Evolutionary conservation across 2,797 vertebrate genomes (phyloP).

Genomic region (Anguilla pacifica): DNA sequence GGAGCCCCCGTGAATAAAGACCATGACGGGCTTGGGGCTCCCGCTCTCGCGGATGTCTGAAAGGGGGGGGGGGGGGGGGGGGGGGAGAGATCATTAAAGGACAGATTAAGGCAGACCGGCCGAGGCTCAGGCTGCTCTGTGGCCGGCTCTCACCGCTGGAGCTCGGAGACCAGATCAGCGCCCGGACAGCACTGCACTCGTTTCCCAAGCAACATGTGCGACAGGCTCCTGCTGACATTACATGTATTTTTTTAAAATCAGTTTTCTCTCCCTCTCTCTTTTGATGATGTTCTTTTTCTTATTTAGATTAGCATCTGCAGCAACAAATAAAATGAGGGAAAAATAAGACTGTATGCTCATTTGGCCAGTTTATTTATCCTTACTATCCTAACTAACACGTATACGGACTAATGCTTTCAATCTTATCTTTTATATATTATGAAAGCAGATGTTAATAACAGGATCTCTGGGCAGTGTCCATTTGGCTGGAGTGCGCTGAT

Average conservation of each 20-base stretch:
- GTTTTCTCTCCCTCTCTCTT: no score
- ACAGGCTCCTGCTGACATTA: slow-evolving; percentile 52
- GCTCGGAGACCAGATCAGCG: slow-evolving; percentile 52
- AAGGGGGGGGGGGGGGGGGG: slow-evolving; percentile 67
- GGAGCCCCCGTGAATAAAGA: slow-evolving; percentile 97
- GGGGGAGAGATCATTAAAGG: slow-evolving; percentile 59
- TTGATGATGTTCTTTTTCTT: not conserved
- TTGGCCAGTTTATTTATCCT: not conserved
- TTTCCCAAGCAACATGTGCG: slow-evolving; percentile 58
- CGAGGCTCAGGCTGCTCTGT: slow-evolving; percentile 61
- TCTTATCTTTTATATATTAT: not conserved
- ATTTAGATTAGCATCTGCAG: not conserved
- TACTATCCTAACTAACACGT: not conserved
- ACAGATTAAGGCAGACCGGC: slow-evolving; percentile 57
- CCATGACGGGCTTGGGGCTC: slow-evolving; percentile 98
- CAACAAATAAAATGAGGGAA: not conserved
- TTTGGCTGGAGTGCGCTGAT: not conserved
- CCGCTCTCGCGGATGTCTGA: slow-evolving; percentile 99
- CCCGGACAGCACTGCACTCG: slow-evolving; percentile 58
- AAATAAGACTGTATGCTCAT: not conserved
- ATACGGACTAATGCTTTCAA: not conserved
- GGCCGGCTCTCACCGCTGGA: slow-evolving; percentile 37
- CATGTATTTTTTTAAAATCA: slow-evolving; percentile 10
- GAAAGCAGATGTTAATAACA: not conserved
- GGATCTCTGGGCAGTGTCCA: not conserved